phyloP scores from a whole-genome alignment of 2,797 vertebrate genomes.

The Rhinichthys osculus region DNA sequence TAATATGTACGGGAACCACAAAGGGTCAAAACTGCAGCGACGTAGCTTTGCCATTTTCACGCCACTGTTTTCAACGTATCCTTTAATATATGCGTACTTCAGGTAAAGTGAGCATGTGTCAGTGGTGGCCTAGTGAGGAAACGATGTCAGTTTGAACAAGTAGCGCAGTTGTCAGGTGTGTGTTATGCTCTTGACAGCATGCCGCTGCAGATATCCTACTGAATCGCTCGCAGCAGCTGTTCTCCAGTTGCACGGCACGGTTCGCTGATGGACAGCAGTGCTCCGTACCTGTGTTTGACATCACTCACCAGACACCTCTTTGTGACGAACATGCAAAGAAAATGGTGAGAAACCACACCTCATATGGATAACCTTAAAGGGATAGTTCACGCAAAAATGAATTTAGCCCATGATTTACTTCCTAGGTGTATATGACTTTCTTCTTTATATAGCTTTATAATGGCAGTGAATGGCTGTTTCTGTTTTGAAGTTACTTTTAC shows the following conservation, averaged over 20 bases:
- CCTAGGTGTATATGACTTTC: too few relatives aligned
- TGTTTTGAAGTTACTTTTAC: too few relatives aligned
- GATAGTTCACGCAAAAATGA: too few relatives aligned
- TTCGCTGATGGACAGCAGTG: conserved; percentile 99
- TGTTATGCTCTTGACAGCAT: conserved; percentile 76
- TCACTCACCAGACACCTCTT: conserved; percentile 98
- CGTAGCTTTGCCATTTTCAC: conserved; percentile 93
- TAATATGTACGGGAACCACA: conserved; percentile 86
- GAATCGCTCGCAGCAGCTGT: conserved; percentile 98
- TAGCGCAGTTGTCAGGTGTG: not conserved
- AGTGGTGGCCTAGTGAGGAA: not conserved
- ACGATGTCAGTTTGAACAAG: not conserved
- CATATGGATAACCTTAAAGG: not conserved
- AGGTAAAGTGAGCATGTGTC: not conserved
- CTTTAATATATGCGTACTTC: conserved; percentile 63
- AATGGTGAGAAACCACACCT: conserved; percentile 85
- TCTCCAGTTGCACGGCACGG: conserved; percentile 98
- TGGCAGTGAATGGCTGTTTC: too few relatives aligned
- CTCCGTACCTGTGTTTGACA: conserved; percentile 97
- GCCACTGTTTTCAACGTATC: conserved; percentile 99
- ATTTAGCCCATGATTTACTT: too few relatives aligned
- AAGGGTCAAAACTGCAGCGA: conserved; percentile 90
- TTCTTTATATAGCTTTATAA: too few relatives aligned
- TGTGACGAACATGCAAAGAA: conserved; percentile 99
- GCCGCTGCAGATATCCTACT: conserved; percentile 88